These are phyloP conservation scores for Chrysaora quinquecirrha DNA, from an alignment of 30 jellyfish, hydroid and myxozoan genomes.

Conservation along the genomic window DNA sequence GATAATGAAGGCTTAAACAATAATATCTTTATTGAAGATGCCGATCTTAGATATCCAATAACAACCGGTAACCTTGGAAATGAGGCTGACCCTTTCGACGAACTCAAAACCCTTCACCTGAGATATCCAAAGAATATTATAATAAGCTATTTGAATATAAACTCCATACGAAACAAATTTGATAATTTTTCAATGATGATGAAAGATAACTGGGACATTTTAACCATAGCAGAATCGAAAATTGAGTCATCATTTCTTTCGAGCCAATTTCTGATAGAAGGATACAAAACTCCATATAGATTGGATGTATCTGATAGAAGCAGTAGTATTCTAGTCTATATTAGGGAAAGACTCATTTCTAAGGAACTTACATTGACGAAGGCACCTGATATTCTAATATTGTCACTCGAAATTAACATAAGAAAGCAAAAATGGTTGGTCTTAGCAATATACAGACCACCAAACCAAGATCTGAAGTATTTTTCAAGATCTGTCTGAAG, in stretches of 20 bases:
- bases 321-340: conserved; percentile 18
- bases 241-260: conserved; percentile 20
- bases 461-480: conserved; percentile 6
- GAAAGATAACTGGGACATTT: conserved; percentile 11
- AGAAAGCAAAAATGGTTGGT: conserved; percentile 36
- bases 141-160: conserved; percentile 21
- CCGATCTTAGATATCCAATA: conserved; percentile 4
- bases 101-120: conserved; percentile 12
- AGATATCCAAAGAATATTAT: conserved; percentile 12
- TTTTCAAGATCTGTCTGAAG: conserved; percentile 11
- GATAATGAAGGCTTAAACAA: not conserved
- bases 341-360: not conserved
- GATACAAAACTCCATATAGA: conserved; percentile 2
- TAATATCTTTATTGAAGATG: conserved; percentile 12
- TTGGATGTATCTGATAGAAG: conserved; percentile 22
- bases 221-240: conserved; percentile 37
- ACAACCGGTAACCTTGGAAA: conserved; percentile 30
- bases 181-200: conserved; percentile 32
- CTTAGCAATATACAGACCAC: conserved; percentile 23
- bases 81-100: conserved; percentile 33
- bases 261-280: conserved; percentile 7
- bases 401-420: conserved; percentile 3
- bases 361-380: not conserved
- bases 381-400: conserved; percentile 20
- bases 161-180: conserved; percentile 27